Conservation (phyloP, 2,888 invertebrate species). For the Mythimna pallens region DNA sequence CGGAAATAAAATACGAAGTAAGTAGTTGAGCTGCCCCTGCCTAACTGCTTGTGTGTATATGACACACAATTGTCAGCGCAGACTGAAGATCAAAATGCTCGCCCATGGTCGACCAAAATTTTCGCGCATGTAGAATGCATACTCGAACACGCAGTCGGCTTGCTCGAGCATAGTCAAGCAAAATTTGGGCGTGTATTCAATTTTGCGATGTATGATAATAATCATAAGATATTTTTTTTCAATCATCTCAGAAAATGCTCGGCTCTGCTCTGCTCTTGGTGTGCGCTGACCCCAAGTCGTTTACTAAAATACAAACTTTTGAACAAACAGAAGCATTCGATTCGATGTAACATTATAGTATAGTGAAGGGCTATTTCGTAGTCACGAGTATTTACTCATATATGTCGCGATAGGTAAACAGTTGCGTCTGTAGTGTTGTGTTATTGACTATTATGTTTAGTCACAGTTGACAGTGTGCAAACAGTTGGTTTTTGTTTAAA, state of each 20-base stretch:
- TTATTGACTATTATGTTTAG: conserved; percentile 46
- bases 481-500: conserved; percentile 23
- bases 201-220: too few relatives aligned
- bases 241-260: too few relatives aligned
- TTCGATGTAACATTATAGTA: neutral
- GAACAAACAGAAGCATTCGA: neutral
- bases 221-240: too few relatives aligned
- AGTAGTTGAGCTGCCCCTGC: neutral
- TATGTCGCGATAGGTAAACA: conserved; percentile 37
- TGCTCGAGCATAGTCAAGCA: too few relatives aligned
- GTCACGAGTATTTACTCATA: conserved; percentile 30
- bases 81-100: too few relatives aligned
- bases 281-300: too few relatives aligned
- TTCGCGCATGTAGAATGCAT: too few relatives aligned
- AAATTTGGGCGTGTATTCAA: too few relatives aligned
- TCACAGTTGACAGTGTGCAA: conserved; percentile 40
- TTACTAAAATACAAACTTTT: neutral
- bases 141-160: too few relatives aligned
- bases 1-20: conserved; percentile 11
- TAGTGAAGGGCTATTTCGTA: conserved; percentile 47
- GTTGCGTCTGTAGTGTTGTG: conserved; percentile 29
- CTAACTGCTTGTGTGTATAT: too few relatives aligned
- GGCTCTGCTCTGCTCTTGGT: too few relatives aligned
- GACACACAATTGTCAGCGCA: neutral
- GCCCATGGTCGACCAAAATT: too few relatives aligned